A percentile compares a stretch with the other conserved stretches of the same genome.
Conservation (phyloP, 2,113 vertebrate species). For the Neodontobutis hainanensis region DNA sequence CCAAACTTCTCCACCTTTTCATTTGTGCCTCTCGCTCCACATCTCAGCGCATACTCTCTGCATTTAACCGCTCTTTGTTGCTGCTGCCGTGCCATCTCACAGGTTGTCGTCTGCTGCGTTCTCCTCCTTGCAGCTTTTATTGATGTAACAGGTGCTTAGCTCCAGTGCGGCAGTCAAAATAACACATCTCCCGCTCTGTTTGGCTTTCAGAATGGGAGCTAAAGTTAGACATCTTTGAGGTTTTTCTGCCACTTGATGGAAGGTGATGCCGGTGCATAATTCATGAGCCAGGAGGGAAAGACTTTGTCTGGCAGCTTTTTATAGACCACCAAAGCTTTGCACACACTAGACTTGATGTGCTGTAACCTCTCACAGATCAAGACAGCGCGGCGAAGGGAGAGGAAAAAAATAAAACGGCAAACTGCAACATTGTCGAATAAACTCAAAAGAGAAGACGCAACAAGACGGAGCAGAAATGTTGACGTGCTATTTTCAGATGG, state of each 20-base stretch:
- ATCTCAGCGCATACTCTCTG: slow-evolving; percentile 25
- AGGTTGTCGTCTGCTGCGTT: slow-evolving; percentile 63
- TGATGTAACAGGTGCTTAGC: slow-evolving; percentile 83
- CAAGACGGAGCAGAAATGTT: slow-evolving; percentile 66
- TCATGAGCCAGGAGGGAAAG: slow-evolving; percentile 94
- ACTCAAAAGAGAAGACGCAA: slow-evolving; percentile 30
- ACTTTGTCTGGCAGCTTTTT: slow-evolving; percentile 94
- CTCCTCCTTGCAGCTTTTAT: slow-evolving; percentile 67
- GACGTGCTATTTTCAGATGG: slow-evolving; percentile 75
- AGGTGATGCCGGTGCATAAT: slow-evolving; percentile 95
- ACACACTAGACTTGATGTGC: slow-evolving; percentile 64
- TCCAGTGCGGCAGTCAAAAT: slow-evolving; percentile 71
- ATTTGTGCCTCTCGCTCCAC: neutral
- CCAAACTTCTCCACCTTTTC: slow-evolving; percentile 6
- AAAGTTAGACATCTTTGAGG: slow-evolving; percentile 93
- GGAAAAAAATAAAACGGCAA: slow-evolving; percentile 67
- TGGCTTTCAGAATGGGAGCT: slow-evolving; percentile 75
- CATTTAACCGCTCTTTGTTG: slow-evolving; percentile 51
- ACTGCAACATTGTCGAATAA: slow-evolving; percentile 67
- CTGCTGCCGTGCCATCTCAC: slow-evolving; percentile 53
- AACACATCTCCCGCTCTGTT: slow-evolving; percentile 63
- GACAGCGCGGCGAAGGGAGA: slow-evolving; percentile 66
- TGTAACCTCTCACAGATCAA: slow-evolving; percentile 80
- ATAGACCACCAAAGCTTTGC: slow-evolving; percentile 80
- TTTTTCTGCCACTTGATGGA: slow-evolving; percentile 90